phyloP scores from a whole-genome alignment of 2,113 vertebrate species.

The Apodemus sylvaticus region DNA sequence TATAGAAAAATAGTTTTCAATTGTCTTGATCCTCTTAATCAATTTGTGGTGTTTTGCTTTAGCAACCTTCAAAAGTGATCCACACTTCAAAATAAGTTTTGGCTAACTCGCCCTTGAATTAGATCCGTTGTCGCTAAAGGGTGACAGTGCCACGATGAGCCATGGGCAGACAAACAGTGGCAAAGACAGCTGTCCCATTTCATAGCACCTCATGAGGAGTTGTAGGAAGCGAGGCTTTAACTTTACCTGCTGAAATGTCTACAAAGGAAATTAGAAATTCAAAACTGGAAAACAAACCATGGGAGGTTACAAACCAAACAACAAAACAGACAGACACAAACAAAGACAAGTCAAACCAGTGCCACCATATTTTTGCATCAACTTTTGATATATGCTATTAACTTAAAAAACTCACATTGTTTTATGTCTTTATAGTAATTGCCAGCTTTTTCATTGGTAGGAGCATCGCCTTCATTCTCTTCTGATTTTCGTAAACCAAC shows the following conservation, averaged over 20 bases:
- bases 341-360: not conserved
- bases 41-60: not conserved
- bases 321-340: no score
- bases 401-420: constrained; percentile 71
- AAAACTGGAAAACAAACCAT: not conserved
- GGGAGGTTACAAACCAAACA: not conserved
- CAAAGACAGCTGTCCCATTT: not conserved
- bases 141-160: not conserved
- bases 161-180: not conserved
- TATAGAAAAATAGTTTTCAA: not conserved
- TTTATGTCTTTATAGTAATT: constrained; percentile 59
- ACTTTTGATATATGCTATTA: not conserved
- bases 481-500: not conserved
- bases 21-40: not conserved
- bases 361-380: not conserved
- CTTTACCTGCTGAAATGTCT: not conserved
- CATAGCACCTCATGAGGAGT: not conserved
- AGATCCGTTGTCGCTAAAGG: not conserved
- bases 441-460: constrained; percentile 44
- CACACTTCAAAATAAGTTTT: not conserved
- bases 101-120: not conserved
- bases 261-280: constrained; percentile 6
- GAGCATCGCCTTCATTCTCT: not conserved
- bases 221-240: constrained; percentile 1
- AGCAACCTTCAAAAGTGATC: not conserved